A percentile compares a stretch with the other conserved stretches of the same genome.
Evolutionary conservation across 2,113 vertebrate genomes (phyloP).

Genomic region (Callospermophilus lateralis): DNA sequence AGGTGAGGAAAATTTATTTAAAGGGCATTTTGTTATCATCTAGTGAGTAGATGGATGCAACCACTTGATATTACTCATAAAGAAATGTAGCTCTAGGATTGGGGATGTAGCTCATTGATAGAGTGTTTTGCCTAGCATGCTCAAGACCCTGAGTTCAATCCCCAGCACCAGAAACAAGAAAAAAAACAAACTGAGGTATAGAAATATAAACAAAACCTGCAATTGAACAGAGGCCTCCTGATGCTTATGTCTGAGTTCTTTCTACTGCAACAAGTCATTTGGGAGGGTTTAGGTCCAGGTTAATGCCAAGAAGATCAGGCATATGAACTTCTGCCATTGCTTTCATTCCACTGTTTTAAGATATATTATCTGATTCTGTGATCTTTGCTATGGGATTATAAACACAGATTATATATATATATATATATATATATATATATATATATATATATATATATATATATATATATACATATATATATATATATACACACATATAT

Average conservation of each 20-base stretch:
- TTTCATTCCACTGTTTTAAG: conserved; percentile 31
- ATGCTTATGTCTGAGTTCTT: neutral
- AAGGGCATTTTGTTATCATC: neutral
- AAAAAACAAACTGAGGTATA: neutral
- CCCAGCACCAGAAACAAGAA: too few species aligned
- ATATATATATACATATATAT: too few species aligned
- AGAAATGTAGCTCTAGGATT: neutral
- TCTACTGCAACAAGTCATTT: neutral
- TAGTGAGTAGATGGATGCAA: neutral
- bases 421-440: too few species aligned
- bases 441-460: too few species aligned
- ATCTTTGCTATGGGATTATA: neutral
- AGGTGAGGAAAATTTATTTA: neutral
- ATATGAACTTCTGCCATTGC: conserved; percentile 13
- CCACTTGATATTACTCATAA: conserved; percentile 30
- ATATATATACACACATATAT: too few species aligned
- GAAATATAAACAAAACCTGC: neutral
- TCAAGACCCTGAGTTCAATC: too few species aligned
- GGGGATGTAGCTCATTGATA: too few species aligned
- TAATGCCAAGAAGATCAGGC: conserved; percentile 20
- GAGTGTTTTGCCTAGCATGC: too few species aligned
- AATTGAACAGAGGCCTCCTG: neutral
- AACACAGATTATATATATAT: neutral
- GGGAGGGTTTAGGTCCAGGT: neutral
- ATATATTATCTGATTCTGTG: conserved; percentile 16